Base-by-base conservation (phyloP, 1,140 invertebrate species). In the Chrysopa pallens region DNA sequence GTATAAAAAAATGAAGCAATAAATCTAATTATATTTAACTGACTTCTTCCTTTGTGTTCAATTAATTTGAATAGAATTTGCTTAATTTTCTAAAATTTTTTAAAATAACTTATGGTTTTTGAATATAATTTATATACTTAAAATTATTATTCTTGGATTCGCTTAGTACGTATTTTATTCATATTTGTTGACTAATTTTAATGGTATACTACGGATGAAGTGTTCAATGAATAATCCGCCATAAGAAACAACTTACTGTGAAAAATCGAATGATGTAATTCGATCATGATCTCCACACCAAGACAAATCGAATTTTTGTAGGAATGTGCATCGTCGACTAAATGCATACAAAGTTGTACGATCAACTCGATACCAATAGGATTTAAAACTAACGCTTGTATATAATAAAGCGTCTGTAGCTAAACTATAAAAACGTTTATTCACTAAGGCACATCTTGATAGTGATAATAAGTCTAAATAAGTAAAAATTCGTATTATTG, bases 241-340 rank as follows among this genome's bases (percentile, higher is more conserved):
- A 23, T 23, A 23, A 3, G 5, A 23, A 23, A 23, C 2, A 45
- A 67, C 67, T 67, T 59, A 78, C 76, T 66, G 54, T 31, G 67
- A 63, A 48, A 84, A 70, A 46, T 69, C 62, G 49, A 64, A 47
- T 39, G 70, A 53, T 17, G 64, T 64, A 42, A 80, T 70, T 46
- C 68, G 69, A 39, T 68, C 63, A 55, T 84, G 76, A 46, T 73
- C 77, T n/a, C 83, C 83, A 60, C 85, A 89, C 86, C 87, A 92
- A 0, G 84, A 88, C 1, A 91, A 57, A 66, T 90, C 85, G 9
- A 92, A 52, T 58, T 77, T 77, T 50, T 79, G 76, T 11, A 90
- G 59, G 56, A 74, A 74, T 46, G 71, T 70, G 58, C 81, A 83
- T 44, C 76, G 66, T 9, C 52, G 47, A 12, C 57, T 50, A 29